Conservation (phyloP, 2,113 vertebrate species). For the Spea multiplicata region DNA sequence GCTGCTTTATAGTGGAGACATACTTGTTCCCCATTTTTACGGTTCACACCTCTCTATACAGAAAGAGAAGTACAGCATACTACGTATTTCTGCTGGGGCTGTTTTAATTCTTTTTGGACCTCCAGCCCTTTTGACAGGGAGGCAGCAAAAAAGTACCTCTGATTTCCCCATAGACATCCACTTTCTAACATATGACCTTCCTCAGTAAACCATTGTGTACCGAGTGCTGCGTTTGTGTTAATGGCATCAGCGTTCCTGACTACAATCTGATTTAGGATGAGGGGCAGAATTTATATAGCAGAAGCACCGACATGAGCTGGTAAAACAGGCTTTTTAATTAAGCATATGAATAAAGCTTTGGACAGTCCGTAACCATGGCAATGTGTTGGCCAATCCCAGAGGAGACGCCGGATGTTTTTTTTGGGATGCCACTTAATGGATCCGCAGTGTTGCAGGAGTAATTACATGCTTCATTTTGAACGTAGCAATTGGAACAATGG, state of each 20-base stretch:
- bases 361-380: constrained; percentile 42
- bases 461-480: constrained; percentile 47
- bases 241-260: not conserved
- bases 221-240: not conserved
- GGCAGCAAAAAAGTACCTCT: not conserved
- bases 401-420: constrained; percentile 29
- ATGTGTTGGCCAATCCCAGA: constrained; percentile 37
- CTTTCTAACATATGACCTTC: not conserved
- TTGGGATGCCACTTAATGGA: constrained; percentile 34
- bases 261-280: constrained; percentile 5
- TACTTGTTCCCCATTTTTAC: too few relatives aligned
- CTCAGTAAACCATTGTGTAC: not conserved
- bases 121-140: not conserved
- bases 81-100: not conserved
- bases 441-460: constrained; percentile 36
- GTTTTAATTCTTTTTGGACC: not conserved
- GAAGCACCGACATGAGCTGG: constrained; percentile 7
- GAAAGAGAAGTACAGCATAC: too few relatives aligned
- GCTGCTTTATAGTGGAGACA: too few relatives aligned
- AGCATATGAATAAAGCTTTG: constrained; percentile 48
- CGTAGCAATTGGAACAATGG: constrained; percentile 41
- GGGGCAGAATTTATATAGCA: constrained; percentile 16
- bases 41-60: too few relatives aligned
- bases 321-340: constrained; percentile 47
- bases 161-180: not conserved